Percentiles rank a stretch among this genome's conserved stretches.
Conservation (phyloP, 2,113 vertebrate genomes). For the Camarhynchus parvulus region DNA sequence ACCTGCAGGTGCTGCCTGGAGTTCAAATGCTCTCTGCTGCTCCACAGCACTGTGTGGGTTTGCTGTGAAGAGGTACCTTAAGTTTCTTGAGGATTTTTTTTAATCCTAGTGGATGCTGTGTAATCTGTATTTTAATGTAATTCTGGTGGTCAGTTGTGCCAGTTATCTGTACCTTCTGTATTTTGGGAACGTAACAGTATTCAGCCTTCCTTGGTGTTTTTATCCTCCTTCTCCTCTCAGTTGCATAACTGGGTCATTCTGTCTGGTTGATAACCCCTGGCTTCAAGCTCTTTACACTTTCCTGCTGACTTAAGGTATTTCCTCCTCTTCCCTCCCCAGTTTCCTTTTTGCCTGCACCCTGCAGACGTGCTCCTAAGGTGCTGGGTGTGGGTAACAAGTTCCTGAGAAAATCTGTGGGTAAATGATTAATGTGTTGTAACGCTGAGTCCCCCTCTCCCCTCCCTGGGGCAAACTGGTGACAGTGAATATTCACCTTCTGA, state of each 20-base stretch:
- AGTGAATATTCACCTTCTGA: background rate
- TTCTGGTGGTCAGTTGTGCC: background rate
- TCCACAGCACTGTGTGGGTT: fast-evolving
- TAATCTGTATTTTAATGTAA: slow-evolving; percentile 20
- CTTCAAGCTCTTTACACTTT: slow-evolving; percentile 33
- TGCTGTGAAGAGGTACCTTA: background rate
- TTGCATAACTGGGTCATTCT: background rate
- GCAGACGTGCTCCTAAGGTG: background rate
- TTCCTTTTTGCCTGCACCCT: background rate
- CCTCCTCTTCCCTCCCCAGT: background rate
- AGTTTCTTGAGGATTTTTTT: background rate
- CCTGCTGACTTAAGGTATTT: background rate
- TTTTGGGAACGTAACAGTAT: background rate
- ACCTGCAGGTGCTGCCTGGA: background rate
- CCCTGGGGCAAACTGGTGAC: background rate
- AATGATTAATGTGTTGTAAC: background rate
- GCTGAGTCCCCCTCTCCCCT: background rate
- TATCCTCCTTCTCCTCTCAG: background rate
- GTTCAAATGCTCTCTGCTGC: background rate
- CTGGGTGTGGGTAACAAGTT: background rate
- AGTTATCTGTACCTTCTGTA: background rate
- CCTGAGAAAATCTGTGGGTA: slow-evolving; percentile 1
- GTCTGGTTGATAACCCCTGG: slow-evolving; percentile 34
- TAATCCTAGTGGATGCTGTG: background rate
- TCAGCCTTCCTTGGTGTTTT: slow-evolving; percentile 19